phyloP scores from a whole-genome alignment of 1,140 invertebrate genomes.

The Trinorchestia longiramus region DNA sequence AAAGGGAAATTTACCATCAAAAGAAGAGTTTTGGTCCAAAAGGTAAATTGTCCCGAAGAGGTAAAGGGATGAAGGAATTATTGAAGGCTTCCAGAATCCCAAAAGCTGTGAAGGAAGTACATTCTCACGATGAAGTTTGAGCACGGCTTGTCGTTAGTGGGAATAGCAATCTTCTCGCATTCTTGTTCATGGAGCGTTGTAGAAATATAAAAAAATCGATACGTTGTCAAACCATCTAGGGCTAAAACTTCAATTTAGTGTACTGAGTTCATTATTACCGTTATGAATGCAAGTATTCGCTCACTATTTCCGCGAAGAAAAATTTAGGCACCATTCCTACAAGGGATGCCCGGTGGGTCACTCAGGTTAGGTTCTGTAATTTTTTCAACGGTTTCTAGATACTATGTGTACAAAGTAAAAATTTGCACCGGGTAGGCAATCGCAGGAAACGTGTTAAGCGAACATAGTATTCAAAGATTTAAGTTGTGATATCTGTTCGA shows the following conservation, averaged over 20 bases:
- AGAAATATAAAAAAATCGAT: neutral
- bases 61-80: conserved; percentile 54
- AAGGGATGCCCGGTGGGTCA: too few relatives aligned
- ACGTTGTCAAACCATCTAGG: neutral
- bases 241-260: neutral
- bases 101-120: conserved; percentile 49
- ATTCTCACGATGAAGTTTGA: neutral
- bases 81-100: conserved; percentile 46
- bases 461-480: too few relatives aligned
- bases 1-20: conserved; percentile 53
- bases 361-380: too few relatives aligned
- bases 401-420: too few relatives aligned
- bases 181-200: neutral
- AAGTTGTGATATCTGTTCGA: too few relatives aligned
- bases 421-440: too few relatives aligned
- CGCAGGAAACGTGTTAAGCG: too few relatives aligned
- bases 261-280: neutral
- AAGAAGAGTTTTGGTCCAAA: conserved; percentile 53
- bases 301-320: too few relatives aligned
- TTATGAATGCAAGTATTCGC: too few relatives aligned
- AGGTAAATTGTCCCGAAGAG: conserved; percentile 41
- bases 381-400: too few relatives aligned
- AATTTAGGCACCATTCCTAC: too few relatives aligned
- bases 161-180: neutral
- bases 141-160: neutral